Evolutionary conservation across 2,888 invertebrate genomes (phyloP).

Genomic region (Meliscaeva auricollis): DNA sequence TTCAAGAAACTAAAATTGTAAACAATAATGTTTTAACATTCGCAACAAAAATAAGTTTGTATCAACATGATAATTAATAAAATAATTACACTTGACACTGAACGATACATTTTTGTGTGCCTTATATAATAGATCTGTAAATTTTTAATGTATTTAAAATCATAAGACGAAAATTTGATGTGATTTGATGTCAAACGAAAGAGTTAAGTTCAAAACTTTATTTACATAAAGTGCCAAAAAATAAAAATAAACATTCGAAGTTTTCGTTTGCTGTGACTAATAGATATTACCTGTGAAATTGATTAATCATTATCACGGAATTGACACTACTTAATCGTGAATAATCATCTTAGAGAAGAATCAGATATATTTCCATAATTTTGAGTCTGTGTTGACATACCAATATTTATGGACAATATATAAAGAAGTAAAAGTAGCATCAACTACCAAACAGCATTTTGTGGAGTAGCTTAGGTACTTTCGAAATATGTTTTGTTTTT

Average conservation of each 20-base stretch:
- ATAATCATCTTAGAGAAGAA: neutral
- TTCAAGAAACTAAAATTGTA: neutral
- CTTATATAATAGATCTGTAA: too few relatives aligned
- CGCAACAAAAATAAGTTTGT: neutral
- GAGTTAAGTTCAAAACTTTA: conserved; percentile 38
- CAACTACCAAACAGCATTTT: too few relatives aligned
- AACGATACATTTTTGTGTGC: neutral
- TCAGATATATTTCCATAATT: too few relatives aligned
- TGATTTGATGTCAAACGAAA: conserved; percentile 6
- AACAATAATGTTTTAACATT: neutral
- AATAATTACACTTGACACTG: neutral
- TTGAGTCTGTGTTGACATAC: too few relatives aligned
- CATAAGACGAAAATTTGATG: neutral
- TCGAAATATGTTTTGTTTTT: too few relatives aligned
- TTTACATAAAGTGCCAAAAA: neutral
- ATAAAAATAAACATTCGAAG: too few relatives aligned
- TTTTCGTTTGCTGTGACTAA: neutral
- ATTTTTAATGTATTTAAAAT: too few relatives aligned
- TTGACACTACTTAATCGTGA: neutral
- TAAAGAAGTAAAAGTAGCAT: too few relatives aligned
- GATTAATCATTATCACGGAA: neutral
- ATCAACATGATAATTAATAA: neutral
- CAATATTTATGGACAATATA: too few relatives aligned
- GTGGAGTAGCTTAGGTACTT: too few relatives aligned
- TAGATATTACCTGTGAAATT: neutral